phyloP scores from a whole-genome alignment of 1,140 invertebrate species.

The Brachionus koreanus region DNA sequence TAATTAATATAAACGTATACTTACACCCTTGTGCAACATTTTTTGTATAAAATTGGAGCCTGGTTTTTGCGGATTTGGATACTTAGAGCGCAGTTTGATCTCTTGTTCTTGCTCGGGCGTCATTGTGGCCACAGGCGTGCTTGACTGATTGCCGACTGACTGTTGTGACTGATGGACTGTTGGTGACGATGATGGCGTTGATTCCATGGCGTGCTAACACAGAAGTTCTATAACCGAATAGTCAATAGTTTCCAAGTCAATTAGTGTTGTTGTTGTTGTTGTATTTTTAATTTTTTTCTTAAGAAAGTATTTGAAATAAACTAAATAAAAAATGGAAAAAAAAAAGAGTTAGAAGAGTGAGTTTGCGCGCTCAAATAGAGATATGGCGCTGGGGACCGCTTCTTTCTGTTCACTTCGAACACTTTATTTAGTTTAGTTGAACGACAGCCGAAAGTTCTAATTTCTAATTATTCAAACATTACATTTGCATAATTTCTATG shows the following conservation, averaged over 20 bases:
- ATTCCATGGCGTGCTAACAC: neutral
- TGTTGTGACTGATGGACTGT: neutral
- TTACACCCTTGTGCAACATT: slow-evolving; percentile 40
- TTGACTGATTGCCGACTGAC: neutral
- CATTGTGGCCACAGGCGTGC: neutral
- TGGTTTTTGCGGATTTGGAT: slow-evolving; percentile 39
- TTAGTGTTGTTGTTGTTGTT: neutral
- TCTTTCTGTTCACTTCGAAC: no score
- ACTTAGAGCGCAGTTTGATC: slow-evolving; percentile 23
- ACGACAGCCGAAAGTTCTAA: no score
- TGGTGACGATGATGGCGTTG: slow-evolving; percentile 11
- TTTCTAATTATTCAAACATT: no score
- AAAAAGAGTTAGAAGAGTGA: neutral
- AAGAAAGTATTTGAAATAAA: neutral
- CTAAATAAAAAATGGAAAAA: neutral
- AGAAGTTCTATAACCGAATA: neutral
- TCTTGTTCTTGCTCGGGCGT: slow-evolving; percentile 43
- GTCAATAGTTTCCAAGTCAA: neutral
- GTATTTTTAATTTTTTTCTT: neutral
- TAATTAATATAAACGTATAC: neutral
- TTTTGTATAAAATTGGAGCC: slow-evolving; percentile 42
- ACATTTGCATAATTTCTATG: no score
- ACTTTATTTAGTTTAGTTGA: no score
- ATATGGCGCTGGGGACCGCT: no score
- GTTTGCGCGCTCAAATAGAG: neutral